These are phyloP conservation scores for Prolemur simus DNA, from an alignment of 2,113 vertebrate genomes.

Conservation along the genomic window DNA sequence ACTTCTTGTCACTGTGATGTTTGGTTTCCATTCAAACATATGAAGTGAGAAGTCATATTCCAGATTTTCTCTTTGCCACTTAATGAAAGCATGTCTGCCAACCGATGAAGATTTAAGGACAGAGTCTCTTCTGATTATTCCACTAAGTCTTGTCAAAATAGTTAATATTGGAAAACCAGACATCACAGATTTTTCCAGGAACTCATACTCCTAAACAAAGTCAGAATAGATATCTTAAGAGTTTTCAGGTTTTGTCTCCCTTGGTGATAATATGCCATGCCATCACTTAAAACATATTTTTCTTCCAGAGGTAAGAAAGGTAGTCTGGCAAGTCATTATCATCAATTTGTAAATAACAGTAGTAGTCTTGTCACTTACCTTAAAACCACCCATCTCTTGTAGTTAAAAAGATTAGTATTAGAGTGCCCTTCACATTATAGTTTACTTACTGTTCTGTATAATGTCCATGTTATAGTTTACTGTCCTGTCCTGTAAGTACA, in stretches of 20 bases:
- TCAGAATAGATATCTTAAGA: not conserved
- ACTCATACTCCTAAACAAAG: not conserved
- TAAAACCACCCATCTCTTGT: not conserved
- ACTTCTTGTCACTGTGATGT: not conserved
- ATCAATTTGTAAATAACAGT: constrained; percentile 5
- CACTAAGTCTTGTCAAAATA: not conserved
- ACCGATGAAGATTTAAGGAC: not conserved
- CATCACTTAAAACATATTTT: not conserved
- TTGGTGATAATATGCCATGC: not conserved
- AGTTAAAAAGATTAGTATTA: not conserved
- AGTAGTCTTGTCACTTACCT: not conserved
- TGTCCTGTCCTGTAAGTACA: not conserved
- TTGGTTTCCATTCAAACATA: not conserved
- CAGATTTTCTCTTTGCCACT: constrained; percentile 22
- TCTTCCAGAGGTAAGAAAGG: not conserved
- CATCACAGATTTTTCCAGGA: constrained; percentile 25
- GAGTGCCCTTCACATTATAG: not conserved
- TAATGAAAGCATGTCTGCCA: not conserved
- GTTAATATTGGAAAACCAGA: not conserved
- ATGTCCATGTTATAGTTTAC: not conserved
- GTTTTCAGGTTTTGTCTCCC: constrained; percentile 12
- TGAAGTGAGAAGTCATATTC: not conserved
- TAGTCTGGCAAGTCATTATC: constrained; percentile 15
- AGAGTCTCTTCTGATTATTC: not conserved
- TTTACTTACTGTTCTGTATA: not conserved